These are phyloP conservation scores for Mystacides longicornis DNA, from an alignment of 2,888 invertebrate genomes.

Conservation along the genomic window DNA sequence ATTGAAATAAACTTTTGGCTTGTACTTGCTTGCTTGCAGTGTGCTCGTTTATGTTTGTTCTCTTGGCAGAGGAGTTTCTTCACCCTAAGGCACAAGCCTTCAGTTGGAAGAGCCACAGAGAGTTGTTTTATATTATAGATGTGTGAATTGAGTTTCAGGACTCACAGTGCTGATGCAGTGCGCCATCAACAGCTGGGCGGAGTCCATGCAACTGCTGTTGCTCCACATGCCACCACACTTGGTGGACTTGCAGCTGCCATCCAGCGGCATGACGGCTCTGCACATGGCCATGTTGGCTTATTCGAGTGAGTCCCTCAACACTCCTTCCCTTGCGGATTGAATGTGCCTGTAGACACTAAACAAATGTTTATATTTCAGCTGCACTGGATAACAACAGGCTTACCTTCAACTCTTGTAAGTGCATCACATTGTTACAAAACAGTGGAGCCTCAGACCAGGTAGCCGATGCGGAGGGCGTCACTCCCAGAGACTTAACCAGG, in stretches of 20 bases:
- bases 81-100: background rate
- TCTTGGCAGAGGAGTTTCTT: no score
- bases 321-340: background rate
- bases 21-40: no score
- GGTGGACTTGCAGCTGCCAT: conserved; percentile 8
- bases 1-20: no score
- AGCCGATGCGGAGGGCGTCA: background rate
- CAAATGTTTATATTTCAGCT: background rate
- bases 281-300: conserved; percentile 7
- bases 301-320: conserved; percentile 1
- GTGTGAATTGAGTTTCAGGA: conserved; percentile 3
- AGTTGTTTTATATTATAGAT: conserved; percentile 28
- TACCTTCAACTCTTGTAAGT: background rate
- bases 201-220: conserved; percentile 14
- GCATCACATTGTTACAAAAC: background rate
- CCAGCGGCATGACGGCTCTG: conserved; percentile 6
- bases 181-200: conserved; percentile 14
- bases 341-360: background rate
- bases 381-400: background rate
- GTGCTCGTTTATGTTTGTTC: no score
- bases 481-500: background rate
- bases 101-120: conserved; percentile 14
- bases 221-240: conserved; percentile 15
- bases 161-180: conserved; percentile 9
- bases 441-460: background rate